These are phyloP conservation scores for Yponomeuta malinellus DNA, from an alignment of 2,888 invertebrate species.

Conservation along the genomic window DNA sequence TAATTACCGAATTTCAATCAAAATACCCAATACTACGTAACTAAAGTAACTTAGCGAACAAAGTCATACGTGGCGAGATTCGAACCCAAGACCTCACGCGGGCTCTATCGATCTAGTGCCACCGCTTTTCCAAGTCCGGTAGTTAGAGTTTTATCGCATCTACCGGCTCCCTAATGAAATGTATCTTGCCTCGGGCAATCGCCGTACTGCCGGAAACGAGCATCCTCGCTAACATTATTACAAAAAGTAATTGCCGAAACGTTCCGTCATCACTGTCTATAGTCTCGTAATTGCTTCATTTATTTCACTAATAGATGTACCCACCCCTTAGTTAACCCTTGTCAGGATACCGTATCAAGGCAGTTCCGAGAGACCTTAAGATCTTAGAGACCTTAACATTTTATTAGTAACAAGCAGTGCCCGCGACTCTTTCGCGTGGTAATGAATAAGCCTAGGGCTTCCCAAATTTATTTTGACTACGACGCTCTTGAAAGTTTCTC, in stretches of 20 bases:
- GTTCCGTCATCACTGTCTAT: constrained; percentile 23
- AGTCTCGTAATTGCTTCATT: constrained; percentile 27
- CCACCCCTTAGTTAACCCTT: constrained; percentile 13
- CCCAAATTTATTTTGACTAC: no score
- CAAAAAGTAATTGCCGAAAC: constrained; percentile 39
- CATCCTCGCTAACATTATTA: constrained; percentile 24
- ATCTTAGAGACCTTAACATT: no score
- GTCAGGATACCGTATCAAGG: not conserved
- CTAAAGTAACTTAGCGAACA: no score
- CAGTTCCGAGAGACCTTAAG: not conserved
- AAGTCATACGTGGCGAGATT: no score
- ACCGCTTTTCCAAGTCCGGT: constrained; percentile 25
- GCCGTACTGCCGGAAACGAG: constrained; percentile 24
- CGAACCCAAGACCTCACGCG: constrained; percentile 27
- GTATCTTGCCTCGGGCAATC: constrained; percentile 26
- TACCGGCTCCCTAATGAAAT: constrained; percentile 30
- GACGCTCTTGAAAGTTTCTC: no score
- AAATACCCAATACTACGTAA: no score
- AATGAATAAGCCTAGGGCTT: no score
- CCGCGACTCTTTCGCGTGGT: no score
- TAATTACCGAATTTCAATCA: no score
- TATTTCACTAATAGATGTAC: constrained; percentile 25
- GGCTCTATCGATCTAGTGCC: no score
- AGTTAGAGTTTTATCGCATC: constrained; percentile 40
- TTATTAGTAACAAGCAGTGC: no score